These are phyloP conservation scores for Rhinoraja longicauda DNA, from an alignment of 2,797 vertebrate species.

Conservation along the genomic window DNA sequence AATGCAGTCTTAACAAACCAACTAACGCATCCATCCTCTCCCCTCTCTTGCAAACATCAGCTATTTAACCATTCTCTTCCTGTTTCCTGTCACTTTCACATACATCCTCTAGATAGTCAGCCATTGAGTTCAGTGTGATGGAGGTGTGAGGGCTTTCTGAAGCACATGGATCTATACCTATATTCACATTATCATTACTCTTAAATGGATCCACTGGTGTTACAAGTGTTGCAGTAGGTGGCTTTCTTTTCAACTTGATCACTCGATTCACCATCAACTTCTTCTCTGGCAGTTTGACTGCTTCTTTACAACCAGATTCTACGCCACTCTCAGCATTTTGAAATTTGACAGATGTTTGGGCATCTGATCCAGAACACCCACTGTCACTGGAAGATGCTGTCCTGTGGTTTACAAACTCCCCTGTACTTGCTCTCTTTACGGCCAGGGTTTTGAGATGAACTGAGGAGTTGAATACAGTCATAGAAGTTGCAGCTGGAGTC, in stretches of 20 bases:
- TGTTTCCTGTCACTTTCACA: neutral
- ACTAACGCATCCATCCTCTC: neutral
- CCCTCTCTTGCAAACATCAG: neutral
- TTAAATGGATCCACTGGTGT: neutral
- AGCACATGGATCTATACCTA: neutral
- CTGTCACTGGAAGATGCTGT: neutral
- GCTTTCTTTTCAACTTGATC: constrained; percentile 55
- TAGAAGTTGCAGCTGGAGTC: constrained; percentile 25
- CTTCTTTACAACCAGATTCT: neutral
- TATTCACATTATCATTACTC: neutral
- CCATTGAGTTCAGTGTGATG: no score
- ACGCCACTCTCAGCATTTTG: constrained; percentile 39
- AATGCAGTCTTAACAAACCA: neutral
- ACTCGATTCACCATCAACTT: constrained; percentile 39
- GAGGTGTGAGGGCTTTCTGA: neutral
- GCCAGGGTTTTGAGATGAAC: constrained; percentile 18
- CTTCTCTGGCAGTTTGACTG: constrained; percentile 35
- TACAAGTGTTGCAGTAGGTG: constrained; percentile 34
- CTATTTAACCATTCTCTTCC: constrained; percentile 16
- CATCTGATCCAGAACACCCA: rapidly evolving
- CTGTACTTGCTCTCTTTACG: constrained; percentile 16
- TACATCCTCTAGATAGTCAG: neutral
- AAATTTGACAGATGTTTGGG: neutral
- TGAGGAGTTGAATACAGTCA: neutral
- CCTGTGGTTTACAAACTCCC: constrained; percentile 35